These are phyloP conservation scores for Tortrix viridana DNA, from an alignment of 2,888 invertebrate genomes.

Conservation along the genomic window DNA sequence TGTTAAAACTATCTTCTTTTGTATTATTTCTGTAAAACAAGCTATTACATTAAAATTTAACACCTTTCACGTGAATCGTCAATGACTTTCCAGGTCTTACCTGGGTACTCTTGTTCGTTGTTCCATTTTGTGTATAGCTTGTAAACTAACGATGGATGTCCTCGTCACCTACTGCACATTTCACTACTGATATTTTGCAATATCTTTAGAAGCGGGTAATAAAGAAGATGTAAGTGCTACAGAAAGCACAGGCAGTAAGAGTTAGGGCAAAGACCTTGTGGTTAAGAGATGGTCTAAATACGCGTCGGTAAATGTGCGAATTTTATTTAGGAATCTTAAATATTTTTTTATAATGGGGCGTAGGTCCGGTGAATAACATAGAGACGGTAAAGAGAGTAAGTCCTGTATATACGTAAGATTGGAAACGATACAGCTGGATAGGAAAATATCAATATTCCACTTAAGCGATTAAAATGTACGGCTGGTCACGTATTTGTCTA, in stretches of 20 bases:
- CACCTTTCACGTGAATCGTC: not conserved
- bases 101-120: constrained; percentile 6
- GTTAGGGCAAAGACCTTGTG: constrained; percentile 51
- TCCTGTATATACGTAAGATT: constrained; percentile 77
- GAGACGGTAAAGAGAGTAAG: constrained; percentile 62
- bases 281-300: constrained; percentile 56
- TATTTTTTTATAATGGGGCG: constrained; percentile 72
- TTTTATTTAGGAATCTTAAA: constrained; percentile 70
- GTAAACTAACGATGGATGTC: constrained; percentile 26
- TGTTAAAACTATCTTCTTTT: constrained; percentile 47
- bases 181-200: not conserved
- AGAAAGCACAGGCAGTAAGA: constrained; percentile 1
- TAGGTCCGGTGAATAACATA: constrained; percentile 58
- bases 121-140: constrained; percentile 43
- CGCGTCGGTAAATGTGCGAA: constrained; percentile 59
- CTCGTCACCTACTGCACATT: constrained; percentile 8
- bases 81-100: not conserved
- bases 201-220: not conserved
- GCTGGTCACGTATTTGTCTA: constrained; percentile 50
- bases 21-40: constrained; percentile 48
- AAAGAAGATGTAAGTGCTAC: not conserved
- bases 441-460: constrained; percentile 54
- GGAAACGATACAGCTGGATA: constrained; percentile 49
- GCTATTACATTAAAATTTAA: constrained; percentile 40
- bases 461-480: constrained; percentile 34